These are phyloP conservation scores for Phymanthus crucifer DNA, from an alignment of 92 coral and sea anemone species.

Conservation along the genomic window DNA sequence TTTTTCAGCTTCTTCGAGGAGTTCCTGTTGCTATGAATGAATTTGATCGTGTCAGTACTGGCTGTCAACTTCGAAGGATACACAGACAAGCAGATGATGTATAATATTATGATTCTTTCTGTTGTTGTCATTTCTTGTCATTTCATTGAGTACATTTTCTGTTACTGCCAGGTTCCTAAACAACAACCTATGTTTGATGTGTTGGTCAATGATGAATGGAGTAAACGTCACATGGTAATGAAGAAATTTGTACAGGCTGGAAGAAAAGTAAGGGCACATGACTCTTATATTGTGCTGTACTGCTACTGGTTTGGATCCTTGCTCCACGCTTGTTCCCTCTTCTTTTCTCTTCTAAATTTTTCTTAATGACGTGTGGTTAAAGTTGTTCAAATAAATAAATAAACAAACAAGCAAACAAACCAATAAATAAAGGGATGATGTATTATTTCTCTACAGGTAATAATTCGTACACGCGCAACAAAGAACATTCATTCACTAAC, in stretches of 20 bases:
- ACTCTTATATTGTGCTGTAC: too few species aligned
- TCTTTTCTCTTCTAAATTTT: too few species aligned
- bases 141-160: background rate
- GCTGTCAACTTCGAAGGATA: conserved; percentile 75
- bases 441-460: conserved; percentile 56
- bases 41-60: conserved; percentile 85
- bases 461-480: conserved; percentile 74
- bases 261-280: conserved; percentile 69
- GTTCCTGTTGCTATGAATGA: conserved; percentile 81
- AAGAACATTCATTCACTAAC: conserved; percentile 64
- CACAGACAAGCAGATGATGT: conserved; percentile 92
- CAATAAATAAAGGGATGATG: background rate
- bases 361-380: too few species aligned
- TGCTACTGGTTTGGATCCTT: too few species aligned
- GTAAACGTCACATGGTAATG: conserved; percentile 87
- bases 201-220: conserved; percentile 98
- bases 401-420: too few species aligned
- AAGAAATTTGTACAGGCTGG: conserved; percentile 93
- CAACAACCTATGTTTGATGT: conserved; percentile 85
- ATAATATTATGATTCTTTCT: too few species aligned
- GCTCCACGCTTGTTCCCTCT: background rate
- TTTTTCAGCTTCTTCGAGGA: conserved; percentile 73
- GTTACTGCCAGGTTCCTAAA: conserved; percentile 55
- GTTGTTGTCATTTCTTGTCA: background rate
- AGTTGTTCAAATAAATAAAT: too few species aligned